Evolutionary conservation across 1,140 invertebrate genomes (phyloP), one percentile per base, ranked within the genome.

Genomic region (Lasioglossum albipes): DNA sequence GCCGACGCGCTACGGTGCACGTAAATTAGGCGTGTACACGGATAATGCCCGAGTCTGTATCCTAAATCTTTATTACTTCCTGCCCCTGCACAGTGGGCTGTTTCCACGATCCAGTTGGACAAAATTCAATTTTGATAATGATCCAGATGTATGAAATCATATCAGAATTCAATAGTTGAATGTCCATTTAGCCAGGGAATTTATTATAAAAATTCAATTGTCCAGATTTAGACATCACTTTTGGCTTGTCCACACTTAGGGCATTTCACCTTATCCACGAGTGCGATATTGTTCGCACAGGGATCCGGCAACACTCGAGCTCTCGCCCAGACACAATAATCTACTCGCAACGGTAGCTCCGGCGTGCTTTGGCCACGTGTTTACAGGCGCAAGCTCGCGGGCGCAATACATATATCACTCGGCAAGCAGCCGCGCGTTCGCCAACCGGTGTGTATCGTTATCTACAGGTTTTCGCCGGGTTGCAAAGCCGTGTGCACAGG

Each of bases 381-480:
- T 78, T 71, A 7, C 18, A 71, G 61, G 18, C 10, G 20, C 7
- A 22, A n/a, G 45, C 16, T 64, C 20, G 45, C 10, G 20, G 16
- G 7, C n/a, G 59, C 45, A 22, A 69, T 79, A 73, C 54, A 73
- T 79, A 73, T 65, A 73, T 79, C 76, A 79, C 61, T 42, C n/a
- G 16, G 31, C 31, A 57, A 79, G 76, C 70, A 73, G 61, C 42
- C 61, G n/a, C 36, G 61, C 36, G 22, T 41, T 45, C 31, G 20
- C 16, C 22, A 16, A n/a, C 65, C 4, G 13, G 13, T 16, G 52
- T 54, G 16, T 18, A 54, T 18, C 52, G 52, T 79, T 79, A 65
- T 57, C 76, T 27, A n/a, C 49, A 65, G 59, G 6, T 73, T 73
- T 27, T 73, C 52, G 10, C 5, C 16, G 31, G 3, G 13, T 54